Evolutionary conservation across 2,113 vertebrate species (phyloP).

Genomic region (Chaenogobius annularis): DNA sequence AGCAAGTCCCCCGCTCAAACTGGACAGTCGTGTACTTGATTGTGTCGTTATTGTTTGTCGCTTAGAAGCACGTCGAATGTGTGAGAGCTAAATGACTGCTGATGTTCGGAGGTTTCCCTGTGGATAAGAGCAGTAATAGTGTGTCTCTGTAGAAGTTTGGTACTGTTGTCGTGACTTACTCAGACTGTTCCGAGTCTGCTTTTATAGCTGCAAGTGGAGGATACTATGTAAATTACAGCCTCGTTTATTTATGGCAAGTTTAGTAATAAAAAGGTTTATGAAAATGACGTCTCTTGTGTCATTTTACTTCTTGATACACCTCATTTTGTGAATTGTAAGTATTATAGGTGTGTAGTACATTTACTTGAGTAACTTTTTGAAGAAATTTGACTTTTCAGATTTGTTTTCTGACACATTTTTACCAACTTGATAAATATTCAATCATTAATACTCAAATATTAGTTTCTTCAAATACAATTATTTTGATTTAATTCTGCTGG

Average conservation of each 20-base stretch:
- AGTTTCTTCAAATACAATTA: too few relatives aligned
- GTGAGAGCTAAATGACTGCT: neutral
- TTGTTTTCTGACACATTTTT: too few relatives aligned
- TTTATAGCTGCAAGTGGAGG: slow-evolving; percentile 27
- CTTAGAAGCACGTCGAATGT: neutral
- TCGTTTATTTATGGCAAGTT: slow-evolving; percentile 38
- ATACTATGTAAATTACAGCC: neutral
- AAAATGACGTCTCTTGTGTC: neutral
- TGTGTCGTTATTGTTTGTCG: neutral
- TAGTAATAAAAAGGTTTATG: slow-evolving; percentile 51
- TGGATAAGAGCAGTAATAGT: slow-evolving; percentile 6
- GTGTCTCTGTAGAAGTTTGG: slow-evolving; percentile 25
- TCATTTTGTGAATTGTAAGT: too few relatives aligned
- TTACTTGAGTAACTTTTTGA: too few relatives aligned
- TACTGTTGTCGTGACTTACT: slow-evolving; percentile 31
- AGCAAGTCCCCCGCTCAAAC: neutral
- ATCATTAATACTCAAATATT: too few relatives aligned
- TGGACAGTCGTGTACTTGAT: neutral
- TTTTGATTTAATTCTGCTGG: too few relatives aligned
- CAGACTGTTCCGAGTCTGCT: slow-evolving; percentile 16
- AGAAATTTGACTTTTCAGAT: neutral
- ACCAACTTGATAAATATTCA: too few relatives aligned
- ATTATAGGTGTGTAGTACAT: too few relatives aligned
- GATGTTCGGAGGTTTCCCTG: slow-evolving; percentile 1
- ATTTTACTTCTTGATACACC: neutral